Percentiles rank a stretch among this genome's conserved stretches.
phyloP scores from a whole-genome alignment of 2,797 vertebrate genomes.

The Peromyscus nudipes region DNA sequence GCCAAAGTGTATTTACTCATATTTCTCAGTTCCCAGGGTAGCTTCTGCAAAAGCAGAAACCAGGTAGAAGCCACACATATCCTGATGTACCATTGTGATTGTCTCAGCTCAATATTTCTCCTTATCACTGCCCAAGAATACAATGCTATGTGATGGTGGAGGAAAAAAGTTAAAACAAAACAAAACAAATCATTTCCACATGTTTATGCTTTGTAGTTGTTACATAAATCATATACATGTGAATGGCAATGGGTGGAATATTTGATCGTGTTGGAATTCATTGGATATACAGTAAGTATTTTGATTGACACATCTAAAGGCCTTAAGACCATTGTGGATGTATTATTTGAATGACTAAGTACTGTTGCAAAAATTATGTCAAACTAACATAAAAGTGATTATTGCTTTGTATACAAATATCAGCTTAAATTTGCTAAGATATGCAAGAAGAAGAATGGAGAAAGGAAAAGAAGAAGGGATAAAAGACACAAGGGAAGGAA shows the following conservation, averaged over 20 bases:
- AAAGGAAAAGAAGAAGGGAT: background rate
- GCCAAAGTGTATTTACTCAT: background rate
- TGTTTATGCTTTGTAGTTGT: background rate
- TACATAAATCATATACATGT: background rate
- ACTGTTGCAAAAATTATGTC: background rate
- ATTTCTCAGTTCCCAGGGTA: background rate
- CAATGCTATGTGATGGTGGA: background rate
- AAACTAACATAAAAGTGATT: background rate
- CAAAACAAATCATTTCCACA: background rate
- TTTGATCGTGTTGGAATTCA: background rate
- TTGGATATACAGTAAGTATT: constrained; percentile 32
- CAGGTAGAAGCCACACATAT: background rate
- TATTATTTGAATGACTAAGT: background rate
- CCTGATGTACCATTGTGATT: background rate
- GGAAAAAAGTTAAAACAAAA: background rate
- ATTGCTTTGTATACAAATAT: background rate
- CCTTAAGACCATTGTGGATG: background rate
- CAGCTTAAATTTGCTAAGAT: background rate
- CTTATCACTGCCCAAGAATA: background rate
- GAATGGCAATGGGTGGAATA: background rate
- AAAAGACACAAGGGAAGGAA: background rate
- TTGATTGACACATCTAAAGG: background rate
- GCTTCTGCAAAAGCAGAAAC: background rate
- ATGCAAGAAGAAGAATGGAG: background rate
- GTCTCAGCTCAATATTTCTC: background rate